Conservation (phyloP, 2,797 vertebrate species). For the Psittacula derbiana region DNA sequence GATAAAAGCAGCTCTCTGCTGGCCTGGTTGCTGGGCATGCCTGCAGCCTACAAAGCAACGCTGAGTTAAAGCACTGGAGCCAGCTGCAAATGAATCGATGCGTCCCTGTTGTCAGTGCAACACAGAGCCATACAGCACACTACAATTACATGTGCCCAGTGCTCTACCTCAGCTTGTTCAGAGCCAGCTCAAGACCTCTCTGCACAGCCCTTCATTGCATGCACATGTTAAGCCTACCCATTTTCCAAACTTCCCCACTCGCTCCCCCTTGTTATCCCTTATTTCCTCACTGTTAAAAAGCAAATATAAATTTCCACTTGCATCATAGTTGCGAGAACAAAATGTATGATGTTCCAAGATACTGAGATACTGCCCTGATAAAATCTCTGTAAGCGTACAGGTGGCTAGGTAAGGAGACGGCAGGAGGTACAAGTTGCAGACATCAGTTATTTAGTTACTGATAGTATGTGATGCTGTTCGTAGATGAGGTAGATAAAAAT, state of each 20-base stretch:
- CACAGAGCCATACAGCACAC: neutral
- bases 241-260: neutral
- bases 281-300: neutral
- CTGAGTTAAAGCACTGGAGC: neutral
- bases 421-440: neutral
- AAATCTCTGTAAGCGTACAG: neutral
- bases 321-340: neutral
- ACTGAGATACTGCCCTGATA: neutral
- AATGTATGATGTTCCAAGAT: neutral
- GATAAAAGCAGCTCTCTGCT: neutral
- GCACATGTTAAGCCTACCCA: rapidly evolving
- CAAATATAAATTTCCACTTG: neutral
- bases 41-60: neutral
- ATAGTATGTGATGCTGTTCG: neutral
- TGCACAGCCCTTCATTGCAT: rapidly evolving
- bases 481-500: neutral
- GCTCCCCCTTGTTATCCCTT: rapidly evolving
- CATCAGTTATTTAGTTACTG: neutral
- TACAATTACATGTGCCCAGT: rapidly evolving
- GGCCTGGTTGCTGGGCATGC: rapidly evolving
- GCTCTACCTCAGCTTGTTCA: neutral
- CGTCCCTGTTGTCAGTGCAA: neutral
- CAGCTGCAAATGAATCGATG: neutral
- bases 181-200: neutral
- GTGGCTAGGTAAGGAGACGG: neutral